Evolutionary conservation across 2,888 invertebrate genomes (phyloP).

Genomic region (Lathronympha strigana): DNA sequence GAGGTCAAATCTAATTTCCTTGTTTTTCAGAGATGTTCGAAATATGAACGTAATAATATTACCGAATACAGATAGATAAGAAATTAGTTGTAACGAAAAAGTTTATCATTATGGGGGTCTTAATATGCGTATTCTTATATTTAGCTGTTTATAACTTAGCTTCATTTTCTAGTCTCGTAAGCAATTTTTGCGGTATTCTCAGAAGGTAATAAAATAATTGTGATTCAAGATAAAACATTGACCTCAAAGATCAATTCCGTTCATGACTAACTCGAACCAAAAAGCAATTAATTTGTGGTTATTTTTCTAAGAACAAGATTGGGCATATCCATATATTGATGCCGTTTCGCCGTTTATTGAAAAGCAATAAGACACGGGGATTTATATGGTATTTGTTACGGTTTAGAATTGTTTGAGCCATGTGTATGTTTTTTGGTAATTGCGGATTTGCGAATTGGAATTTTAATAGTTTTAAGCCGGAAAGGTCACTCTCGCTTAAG

Average conservation of each 20-base stretch:
- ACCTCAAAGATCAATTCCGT: slow-evolving; percentile 10
- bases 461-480: slow-evolving; percentile 31
- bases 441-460: slow-evolving; percentile 31
- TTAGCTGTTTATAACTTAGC: no score
- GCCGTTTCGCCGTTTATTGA: not conserved
- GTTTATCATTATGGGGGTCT: no score
- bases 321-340: slow-evolving; percentile 22
- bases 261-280: slow-evolving; percentile 17
- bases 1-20: no score
- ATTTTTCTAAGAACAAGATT: slow-evolving; percentile 31
- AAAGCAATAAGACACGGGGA: slow-evolving; percentile 2
- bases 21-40: no score
- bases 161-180: not conserved
- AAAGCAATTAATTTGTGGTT: slow-evolving; percentile 29
- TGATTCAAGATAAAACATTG: slow-evolving; percentile 1
- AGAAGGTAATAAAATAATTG: not conserved
- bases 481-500: slow-evolving; percentile 4
- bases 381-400: not conserved
- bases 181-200: not conserved
- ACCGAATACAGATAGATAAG: no score
- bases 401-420: not conserved
- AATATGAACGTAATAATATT: no score
- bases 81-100: no score
- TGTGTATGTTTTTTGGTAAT: slow-evolving; percentile 13
- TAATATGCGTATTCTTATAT: no score